Percentiles rank a stretch among this genome's conserved stretches.
Conservation (phyloP, 2,113 vertebrate species). For the Aspidoscelis tigris region DNA sequence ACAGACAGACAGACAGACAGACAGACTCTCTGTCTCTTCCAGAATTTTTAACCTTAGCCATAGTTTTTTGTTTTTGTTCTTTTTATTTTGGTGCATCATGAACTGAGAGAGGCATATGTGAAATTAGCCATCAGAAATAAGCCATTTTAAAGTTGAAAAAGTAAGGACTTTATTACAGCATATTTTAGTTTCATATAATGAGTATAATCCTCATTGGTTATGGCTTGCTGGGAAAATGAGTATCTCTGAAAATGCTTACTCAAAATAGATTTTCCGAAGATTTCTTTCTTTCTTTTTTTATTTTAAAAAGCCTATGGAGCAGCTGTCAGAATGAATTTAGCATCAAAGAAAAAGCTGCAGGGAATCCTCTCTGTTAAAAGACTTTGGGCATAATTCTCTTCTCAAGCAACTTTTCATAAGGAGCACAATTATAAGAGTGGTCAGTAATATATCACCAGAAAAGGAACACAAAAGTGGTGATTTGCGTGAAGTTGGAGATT, state of each 20-base stretch:
- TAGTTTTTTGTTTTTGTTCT: background rate
- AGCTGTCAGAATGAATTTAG: background rate
- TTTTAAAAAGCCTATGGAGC: background rate
- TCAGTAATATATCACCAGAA: background rate
- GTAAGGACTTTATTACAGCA: background rate
- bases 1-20: too few species aligned
- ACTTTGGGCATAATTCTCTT: background rate
- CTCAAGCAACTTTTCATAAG: background rate
- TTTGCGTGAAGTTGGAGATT: background rate
- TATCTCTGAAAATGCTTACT: constrained; percentile 17
- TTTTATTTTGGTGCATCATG: background rate
- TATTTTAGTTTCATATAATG: background rate
- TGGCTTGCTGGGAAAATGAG: constrained; percentile 3
- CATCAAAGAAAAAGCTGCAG: constrained; percentile 29
- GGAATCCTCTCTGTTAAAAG: background rate
- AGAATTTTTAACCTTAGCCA: background rate
- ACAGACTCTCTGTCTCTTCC: background rate
- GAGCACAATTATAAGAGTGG: background rate
- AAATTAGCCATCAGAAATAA: constrained; percentile 17
- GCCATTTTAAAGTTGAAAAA: constrained; percentile 2
- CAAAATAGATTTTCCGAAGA: constrained; percentile 11
- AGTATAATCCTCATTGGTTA: constrained; percentile 25
- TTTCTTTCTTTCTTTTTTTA: background rate
- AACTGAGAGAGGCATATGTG: constrained; percentile 25
- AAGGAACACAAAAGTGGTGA: background rate